Percentiles rank a stretch among this genome's conserved stretches.
Evolutionary conservation across 2,888 invertebrate species (phyloP).

Genomic region (Chouioia cunea): DNA sequence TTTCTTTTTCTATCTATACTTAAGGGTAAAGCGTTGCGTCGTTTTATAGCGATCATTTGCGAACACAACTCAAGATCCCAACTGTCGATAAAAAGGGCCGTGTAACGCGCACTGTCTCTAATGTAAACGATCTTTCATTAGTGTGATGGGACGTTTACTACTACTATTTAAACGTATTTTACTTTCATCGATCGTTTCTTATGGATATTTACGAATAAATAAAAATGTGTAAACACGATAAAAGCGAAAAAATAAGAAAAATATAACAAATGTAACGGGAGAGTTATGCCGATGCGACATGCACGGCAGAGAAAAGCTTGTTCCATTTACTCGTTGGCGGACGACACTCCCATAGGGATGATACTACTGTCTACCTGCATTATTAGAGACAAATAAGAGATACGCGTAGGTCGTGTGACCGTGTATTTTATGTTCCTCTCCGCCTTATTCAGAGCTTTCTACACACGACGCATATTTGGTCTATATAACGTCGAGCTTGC

Average conservation of each 20-base stretch:
- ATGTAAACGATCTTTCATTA: slow-evolving; percentile 28
- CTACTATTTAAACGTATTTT: too few species aligned
- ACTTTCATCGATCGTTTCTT: too few species aligned
- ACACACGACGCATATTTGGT: too few species aligned
- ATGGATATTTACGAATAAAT: too few species aligned
- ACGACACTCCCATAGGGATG: slow-evolving; percentile 5
- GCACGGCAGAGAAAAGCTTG: neutral
- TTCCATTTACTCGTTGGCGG: slow-evolving; percentile 17
- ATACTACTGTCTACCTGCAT: neutral
- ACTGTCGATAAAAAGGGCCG: slow-evolving; percentile 7
- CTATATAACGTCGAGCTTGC: too few species aligned
- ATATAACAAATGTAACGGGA: slow-evolving; percentile 30
- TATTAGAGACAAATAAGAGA: slow-evolving; percentile 32
- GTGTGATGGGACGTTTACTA: slow-evolving; percentile 10
- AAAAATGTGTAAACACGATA: neutral
- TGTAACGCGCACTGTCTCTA: neutral
- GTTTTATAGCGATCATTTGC: slow-evolving; percentile 21
- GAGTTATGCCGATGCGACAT: neutral
- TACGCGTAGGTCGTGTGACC: neutral
- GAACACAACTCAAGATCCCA: slow-evolving; percentile 18
- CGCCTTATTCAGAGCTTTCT: neutral
- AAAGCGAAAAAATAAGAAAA: neutral
- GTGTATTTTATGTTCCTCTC: neutral
- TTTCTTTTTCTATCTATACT: too few species aligned
- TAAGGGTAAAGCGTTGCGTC: slow-evolving; percentile 13